A percentile compares a stretch with the other conserved stretches of the same genome.
Evolutionary conservation across 2,797 vertebrate species (phyloP).

Genomic region (Pteronotus mesoamericanus): DNA sequence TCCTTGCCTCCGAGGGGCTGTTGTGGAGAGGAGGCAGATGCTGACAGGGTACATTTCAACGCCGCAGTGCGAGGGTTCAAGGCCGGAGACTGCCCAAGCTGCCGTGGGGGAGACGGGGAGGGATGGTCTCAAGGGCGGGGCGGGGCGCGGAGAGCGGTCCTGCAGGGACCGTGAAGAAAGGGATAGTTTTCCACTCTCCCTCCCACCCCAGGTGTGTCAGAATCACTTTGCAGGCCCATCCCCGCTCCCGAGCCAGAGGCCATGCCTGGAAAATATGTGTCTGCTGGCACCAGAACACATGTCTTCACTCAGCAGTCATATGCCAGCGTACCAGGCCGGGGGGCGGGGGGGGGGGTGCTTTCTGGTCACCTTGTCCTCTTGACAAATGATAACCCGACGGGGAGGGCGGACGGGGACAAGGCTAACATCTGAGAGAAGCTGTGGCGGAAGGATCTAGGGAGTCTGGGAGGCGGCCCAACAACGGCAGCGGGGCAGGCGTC

Average conservation of each 20-base stretch:
- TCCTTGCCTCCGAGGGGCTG: neutral
- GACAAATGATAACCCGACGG: neutral
- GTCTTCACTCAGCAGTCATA: neutral
- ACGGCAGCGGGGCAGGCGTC: neutral
- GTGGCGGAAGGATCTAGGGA: neutral
- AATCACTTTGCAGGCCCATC: neutral
- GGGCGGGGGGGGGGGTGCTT: neutral
- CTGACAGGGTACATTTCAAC: neutral
- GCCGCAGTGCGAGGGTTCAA: too few species aligned
- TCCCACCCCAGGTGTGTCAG: neutral
- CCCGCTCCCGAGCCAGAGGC: neutral
- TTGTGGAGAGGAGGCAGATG: neutral
- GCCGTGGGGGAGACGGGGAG: neutral
- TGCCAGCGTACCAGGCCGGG: neutral
- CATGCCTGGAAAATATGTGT: slow-evolving; percentile 31
- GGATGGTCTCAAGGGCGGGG: neutral
- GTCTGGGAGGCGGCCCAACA: neutral
- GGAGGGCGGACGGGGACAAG: neutral
- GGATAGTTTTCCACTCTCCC: neutral
- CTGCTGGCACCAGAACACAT: neutral
- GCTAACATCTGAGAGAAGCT: neutral
- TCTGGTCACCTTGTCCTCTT: neutral
- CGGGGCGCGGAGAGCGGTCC: rapidly evolving
- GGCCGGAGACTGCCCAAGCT: neutral
- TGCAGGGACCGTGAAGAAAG: neutral